Evolutionary conservation across 2,113 vertebrate genomes (phyloP), one percentile per base, ranked within the genome.

Genomic region (Setophaga kirtlandii): DNA sequence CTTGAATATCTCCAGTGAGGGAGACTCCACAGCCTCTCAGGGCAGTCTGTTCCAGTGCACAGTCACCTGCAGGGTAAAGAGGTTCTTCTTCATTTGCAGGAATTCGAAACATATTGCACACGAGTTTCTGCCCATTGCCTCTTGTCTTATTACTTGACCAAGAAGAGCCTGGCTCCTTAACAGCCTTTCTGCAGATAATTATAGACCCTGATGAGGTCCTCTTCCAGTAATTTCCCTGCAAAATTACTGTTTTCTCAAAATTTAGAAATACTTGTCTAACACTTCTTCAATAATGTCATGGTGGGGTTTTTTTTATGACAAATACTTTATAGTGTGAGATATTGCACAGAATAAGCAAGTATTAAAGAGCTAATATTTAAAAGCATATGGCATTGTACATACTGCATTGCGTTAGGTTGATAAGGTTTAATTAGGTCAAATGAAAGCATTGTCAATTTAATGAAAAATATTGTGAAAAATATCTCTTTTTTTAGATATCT

Each of bases 401-500:
- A 53, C 30, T 80, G 11, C 8, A 16, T 76, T 69, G 6, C 8
- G 60, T 64, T 80, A 55, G n/a, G 12, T 6, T 63, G 9, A n/a
- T 67, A 19, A 80, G 12, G 80, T 83, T 53, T 82, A 63, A 64
- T 59, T 71, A 46, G 8, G n/a, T 90, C 6, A 85, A 42, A 79
- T 63, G 15, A 71, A 90, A 75, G 2, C 9, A 60, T 12, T 1
- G 16, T 55, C 10, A 18, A 15, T 42, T 67, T 46, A 1, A 62
- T 60, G 1, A 64, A 70, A 95, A 75, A 42, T 12, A 65, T 22
- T 68, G 16, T 64, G 16, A 52, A 82, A 87, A 70, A 15, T 9
- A 10, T 21, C 2, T 33, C 0, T 12, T 21, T 12, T 11, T 18
- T 42, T 25, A 28, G 25, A 18, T n/a, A 11, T 3, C 25, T 74